phyloP scores from a whole-genome alignment of 2,888 invertebrate genomes.

The Pammene aurita region DNA sequence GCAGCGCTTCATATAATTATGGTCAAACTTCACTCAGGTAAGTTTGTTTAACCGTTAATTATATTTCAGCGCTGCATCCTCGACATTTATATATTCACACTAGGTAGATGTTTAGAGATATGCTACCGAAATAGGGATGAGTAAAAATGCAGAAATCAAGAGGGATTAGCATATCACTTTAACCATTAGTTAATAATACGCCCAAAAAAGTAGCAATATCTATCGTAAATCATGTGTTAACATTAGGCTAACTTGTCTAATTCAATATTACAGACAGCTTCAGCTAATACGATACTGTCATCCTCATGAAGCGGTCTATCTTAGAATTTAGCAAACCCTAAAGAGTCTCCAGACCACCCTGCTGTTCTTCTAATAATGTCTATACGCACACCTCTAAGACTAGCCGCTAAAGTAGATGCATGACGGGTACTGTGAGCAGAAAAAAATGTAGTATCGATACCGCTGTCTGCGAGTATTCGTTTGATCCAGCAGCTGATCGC shows the following conservation, averaged over 20 bases:
- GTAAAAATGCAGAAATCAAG: not conserved
- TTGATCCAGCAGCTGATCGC: slow-evolving; percentile 2
- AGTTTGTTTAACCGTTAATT: not conserved
- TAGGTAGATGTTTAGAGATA: not conserved
- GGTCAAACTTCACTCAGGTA: not conserved
- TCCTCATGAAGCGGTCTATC: not conserved
- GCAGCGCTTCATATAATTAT: slow-evolving; percentile 4
- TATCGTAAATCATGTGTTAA: not conserved
- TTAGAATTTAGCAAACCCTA: slow-evolving; percentile 1
- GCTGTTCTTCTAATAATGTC: not conserved
- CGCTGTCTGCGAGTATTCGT: not conserved
- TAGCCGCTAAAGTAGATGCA: slow-evolving; percentile 2
- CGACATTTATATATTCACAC: slow-evolving; percentile 1
- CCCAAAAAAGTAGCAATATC: not conserved
- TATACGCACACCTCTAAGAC: not conserved
- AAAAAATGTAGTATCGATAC: not conserved
- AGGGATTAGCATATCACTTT: not conserved
- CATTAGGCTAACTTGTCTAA: not conserved
- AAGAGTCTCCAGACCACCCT: not conserved
- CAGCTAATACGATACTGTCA: not conserved
- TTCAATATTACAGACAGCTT: not conserved
- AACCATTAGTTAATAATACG: not conserved
- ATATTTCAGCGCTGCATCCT: slow-evolving; percentile 1
- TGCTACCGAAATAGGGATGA: not conserved
- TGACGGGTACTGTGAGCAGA: not conserved